Percentiles rank a stretch among this genome's conserved stretches.
Conservation (phyloP, 2,888 invertebrate genomes). For the Elysia crispata region DNA sequence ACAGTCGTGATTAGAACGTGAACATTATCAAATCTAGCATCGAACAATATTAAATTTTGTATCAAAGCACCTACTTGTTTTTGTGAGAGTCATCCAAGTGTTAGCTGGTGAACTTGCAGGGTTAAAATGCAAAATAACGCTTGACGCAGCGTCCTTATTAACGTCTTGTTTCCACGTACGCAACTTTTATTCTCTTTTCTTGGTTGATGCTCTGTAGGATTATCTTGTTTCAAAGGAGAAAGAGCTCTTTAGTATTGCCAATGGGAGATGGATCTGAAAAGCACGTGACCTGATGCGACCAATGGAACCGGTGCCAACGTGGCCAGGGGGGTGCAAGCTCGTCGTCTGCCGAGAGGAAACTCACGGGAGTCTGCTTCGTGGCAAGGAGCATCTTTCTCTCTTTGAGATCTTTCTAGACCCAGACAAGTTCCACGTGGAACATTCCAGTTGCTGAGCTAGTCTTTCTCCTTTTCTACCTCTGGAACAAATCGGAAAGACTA, state of each 20-base stretch:
- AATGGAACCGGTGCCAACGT: constrained; percentile 55
- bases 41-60: not conserved
- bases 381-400: constrained; percentile 45
- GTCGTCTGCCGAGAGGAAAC: constrained; percentile 13
- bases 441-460: constrained; percentile 26
- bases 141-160: not conserved
- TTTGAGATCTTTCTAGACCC: not conserved
- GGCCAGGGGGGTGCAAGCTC: constrained; percentile 47
- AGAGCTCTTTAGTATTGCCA: constrained; percentile 47
- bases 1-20: too few species aligned
- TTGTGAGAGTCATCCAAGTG: too few species aligned
- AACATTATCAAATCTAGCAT: too few species aligned
- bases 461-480: not conserved
- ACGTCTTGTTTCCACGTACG: constrained; percentile 43
- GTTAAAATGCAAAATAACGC: too few species aligned
- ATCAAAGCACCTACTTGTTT: too few species aligned
- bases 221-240: constrained; percentile 3
- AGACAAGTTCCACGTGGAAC: constrained; percentile 51
- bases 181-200: not conserved
- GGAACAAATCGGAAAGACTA: too few species aligned
- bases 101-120: too few species aligned
- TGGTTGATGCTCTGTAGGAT: not conserved
- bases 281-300: constrained; percentile 50
- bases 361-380: constrained; percentile 43
- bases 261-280: constrained; percentile 29